These are phyloP conservation scores for Pseudocheirus occidentalis DNA, from an alignment of 2,797 vertebrate species.

Conservation along the genomic window DNA sequence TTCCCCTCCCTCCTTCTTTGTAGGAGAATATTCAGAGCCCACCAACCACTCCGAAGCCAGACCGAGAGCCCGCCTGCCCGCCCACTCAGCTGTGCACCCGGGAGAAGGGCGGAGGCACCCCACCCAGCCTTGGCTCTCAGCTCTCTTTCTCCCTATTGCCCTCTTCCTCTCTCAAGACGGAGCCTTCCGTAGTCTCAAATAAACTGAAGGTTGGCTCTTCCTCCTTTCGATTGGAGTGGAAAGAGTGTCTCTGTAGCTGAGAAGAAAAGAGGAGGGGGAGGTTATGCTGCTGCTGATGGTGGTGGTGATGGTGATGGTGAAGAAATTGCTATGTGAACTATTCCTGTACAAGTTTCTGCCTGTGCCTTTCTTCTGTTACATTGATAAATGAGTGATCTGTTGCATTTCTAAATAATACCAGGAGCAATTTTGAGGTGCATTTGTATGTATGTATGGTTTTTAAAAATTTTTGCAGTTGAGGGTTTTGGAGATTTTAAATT, in stretches of 20 bases:
- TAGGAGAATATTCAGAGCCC: neutral
- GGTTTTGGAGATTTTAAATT: constrained; percentile 47
- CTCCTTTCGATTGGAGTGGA: neutral
- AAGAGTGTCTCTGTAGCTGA: neutral
- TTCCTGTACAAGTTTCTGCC: constrained; percentile 71
- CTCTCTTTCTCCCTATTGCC: neutral
- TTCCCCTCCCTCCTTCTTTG: neutral
- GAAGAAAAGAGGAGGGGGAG: neutral
- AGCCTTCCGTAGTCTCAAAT: neutral
- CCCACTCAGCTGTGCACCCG: neutral
- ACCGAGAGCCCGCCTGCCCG: neutral
- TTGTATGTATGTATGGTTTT: neutral
- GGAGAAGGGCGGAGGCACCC: neutral
- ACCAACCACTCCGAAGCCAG: neutral
- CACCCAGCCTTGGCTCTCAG: neutral
- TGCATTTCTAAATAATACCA: constrained; percentile 50
- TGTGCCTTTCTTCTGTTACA: constrained; percentile 62
- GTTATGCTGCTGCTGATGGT: neutral
- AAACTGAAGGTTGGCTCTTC: neutral
- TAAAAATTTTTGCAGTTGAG: constrained; percentile 1
- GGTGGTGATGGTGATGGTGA: constrained; percentile 20
- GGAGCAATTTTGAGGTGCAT: constrained; percentile 51
- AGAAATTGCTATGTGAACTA: constrained; percentile 70
- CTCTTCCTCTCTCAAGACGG: neutral
- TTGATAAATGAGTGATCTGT: constrained; percentile 60